Base-by-base conservation (phyloP, 1,140 invertebrate species). In the Drosophila prosaltans region DNA sequence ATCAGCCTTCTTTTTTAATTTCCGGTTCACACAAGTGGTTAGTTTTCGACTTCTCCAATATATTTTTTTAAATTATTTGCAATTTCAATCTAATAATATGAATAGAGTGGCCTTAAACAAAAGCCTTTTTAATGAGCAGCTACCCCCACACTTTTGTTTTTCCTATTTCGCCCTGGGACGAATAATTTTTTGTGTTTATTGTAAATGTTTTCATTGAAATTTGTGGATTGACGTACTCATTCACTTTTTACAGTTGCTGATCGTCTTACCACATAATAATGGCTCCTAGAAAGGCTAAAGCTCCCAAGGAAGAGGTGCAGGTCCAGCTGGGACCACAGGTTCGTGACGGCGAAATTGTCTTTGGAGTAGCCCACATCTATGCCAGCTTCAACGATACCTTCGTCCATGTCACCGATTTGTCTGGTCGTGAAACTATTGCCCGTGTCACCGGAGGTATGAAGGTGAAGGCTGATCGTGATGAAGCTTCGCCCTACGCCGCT, bases 371-470 rank as follows among this genome's bases (percentile, higher is more conserved):
- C 63, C 99, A 99, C 93, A 99, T 99, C 91, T 99, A 98, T 93
- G 99, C 99, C 72, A 99, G 98, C 76, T 99, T 99, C 94, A 99
- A 99, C 92, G 99, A 99, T 93, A 99, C 99, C 48, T 99, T 99
- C 92, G 99, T 99, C 6, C 99, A 99, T 94, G 98, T 99, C 41
- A 99, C 99, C 3, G 99, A 99, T 94, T 94, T 99, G 78, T 99
- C 99, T 71, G 99, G 99, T 79, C 96, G 98, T 90, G 98, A 99
- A 97, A 99, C 99, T 2, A 99, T 99, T 91, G 97, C 97, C 67
- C 95, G 98, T 91, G 97, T 99, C 39, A 99, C 99, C 90, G 99
- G 99, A 93, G 99, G 99, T 69, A 99, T 99, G 99, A 99, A 99
- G 94, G 99, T 99, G 0, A 99, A 99, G 93, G 99, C 99, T 90